Base-by-base conservation (phyloP, 2,113 vertebrate species). In the Toxotes chatareus region DNA sequence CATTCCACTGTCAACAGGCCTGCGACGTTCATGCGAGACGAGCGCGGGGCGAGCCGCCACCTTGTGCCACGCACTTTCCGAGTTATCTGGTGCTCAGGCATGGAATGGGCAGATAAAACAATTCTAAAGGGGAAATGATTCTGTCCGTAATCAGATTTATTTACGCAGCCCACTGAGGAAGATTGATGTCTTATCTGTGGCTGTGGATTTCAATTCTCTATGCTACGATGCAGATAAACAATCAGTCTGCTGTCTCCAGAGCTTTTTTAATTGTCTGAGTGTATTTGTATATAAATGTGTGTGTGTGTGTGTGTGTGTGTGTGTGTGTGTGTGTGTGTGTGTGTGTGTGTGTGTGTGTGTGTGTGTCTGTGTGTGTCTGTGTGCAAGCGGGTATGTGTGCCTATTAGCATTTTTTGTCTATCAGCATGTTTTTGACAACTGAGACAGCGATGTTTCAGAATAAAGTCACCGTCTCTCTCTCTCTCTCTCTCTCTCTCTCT, bases 141-240 rank as follows among this genome's bases (percentile, higher is more conserved):
- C 87, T 88, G 86, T 87, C 87, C 76, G 84, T 95, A 95, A 95
- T 95, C 94, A 95, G 93, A 95, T 95, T 95, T 96, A 93, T 95
- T 94, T 93, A 90, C 87, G 79, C 88, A 77, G 90, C 89, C 92
- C 93, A 83, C 92, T 88, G 93, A 93, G 92, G 83, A 92, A 94
- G 94, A 95, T 93, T 93, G 93, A 95, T 94, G 94, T 95, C 93
- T 94, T 93, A 93, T 95, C 94, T 90, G 83, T 78, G 72, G 85
- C 93, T 80, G 86, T 87, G 91, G 93, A 91, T 94, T 95, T 94
- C 91, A 93, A 91, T 94, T 93, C 91, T 94, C 90, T 72, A 73
- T 85, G 89, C 95, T 57, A 59, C 67, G 47, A 85, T 84, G 89
- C 93, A 93, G 93, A 94, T 94, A 93, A 94, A 94, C 93, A 93